Base-by-base conservation (phyloP, 1,140 invertebrate species). In the Holotrichia oblita region DNA sequence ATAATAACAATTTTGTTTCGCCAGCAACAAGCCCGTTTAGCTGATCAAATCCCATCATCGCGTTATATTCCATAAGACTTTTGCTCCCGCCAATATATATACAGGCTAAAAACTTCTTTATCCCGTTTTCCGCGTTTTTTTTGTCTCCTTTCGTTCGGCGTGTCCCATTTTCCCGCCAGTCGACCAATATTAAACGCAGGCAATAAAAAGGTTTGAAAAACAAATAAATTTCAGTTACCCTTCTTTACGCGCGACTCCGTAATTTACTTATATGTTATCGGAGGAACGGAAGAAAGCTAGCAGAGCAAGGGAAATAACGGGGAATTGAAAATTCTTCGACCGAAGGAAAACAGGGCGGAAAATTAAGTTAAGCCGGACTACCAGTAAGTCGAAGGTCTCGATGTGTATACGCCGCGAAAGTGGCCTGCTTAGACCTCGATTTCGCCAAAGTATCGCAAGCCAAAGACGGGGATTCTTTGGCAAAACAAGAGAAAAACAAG, bases 1-100 rank as follows among this genome's bases (percentile, higher is more conserved):
- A 55, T 55, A 55, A 55, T 55, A 55, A 17, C 48, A 55, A 55
- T n/a, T 55, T 55, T 55, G n/a, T 55, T 55, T 55, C n/a, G 48
- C 48, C n/a, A 2, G 48, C 48, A 55, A 14, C 12, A 17, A 48
- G 44, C 44, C 48, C n/a, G 48, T 55, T 34, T 34, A 34, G 27
- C 27, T 55, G 48, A 55, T 55, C 48, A 55, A 55, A 55, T 55
- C 48, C 48, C 14, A 55, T 55, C 48, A 55, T 55, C 48, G 14
- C 14, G n/a, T n/a, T 55, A 55, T 55, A 55, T 7, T 14, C 48
- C 14, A 17, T 55, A 55, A 55, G 27, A 55, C 14, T 55, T 55
- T 55, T 14, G 48, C 48, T n/a, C 3, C 48, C 2, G 17, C n/a
- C 17, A 55, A 7, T 17, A 17, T 17, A 55, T 6, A 10, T 3